Conservation (phyloP, 1,140 invertebrate genomes). For the Drosophila tani region DNA sequence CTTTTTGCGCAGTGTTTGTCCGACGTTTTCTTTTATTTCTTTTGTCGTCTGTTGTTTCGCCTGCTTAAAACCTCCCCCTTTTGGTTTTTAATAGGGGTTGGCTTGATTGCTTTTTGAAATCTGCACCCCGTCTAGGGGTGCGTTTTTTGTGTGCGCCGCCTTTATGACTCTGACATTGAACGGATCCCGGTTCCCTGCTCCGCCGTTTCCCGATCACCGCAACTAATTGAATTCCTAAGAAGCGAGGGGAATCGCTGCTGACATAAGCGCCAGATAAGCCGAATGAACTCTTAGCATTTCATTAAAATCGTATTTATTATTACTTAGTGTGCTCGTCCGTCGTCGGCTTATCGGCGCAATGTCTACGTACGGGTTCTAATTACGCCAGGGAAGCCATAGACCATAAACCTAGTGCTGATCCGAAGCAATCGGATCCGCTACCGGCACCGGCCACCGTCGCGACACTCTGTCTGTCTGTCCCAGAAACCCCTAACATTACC, state of each 20-base stretch:
- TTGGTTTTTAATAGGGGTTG: slow-evolving; percentile 29
- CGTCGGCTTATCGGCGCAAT: slow-evolving; percentile 54
- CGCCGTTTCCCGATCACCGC: slow-evolving; percentile 1
- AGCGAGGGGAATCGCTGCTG: slow-evolving; percentile 8
- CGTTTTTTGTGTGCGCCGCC: not conserved
- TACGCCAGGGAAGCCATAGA: slow-evolving; percentile 60
- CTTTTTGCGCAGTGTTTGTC: slow-evolving; percentile 48
- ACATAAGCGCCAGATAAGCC: slow-evolving; percentile 47
- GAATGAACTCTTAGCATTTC: slow-evolving; percentile 60
- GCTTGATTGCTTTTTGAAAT: slow-evolving; percentile 46
- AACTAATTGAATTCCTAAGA: slow-evolving; percentile 35
- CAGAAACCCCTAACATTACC: slow-evolving; percentile 9
- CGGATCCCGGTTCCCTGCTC: slow-evolving; percentile 17
- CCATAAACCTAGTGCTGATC: slow-evolving; percentile 66
- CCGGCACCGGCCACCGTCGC: slow-evolving; percentile 56
- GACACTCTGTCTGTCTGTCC: slow-evolving; percentile 58
- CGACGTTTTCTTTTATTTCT: slow-evolving; percentile 24
- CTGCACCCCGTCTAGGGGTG: slow-evolving; percentile 31
- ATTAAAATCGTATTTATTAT: slow-evolving; percentile 77
- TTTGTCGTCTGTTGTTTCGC: slow-evolving; percentile 22
- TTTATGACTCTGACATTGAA: slow-evolving; percentile 30
- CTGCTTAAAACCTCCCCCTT: slow-evolving; percentile 37
- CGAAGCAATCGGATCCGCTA: slow-evolving; percentile 1
- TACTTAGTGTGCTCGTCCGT: slow-evolving; percentile 47
- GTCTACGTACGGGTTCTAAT: slow-evolving; percentile 46